Percentiles rank a stretch among this genome's conserved stretches.
phyloP scores from a whole-genome alignment of 2,113 vertebrate species.

The Psittacara wagleri region DNA sequence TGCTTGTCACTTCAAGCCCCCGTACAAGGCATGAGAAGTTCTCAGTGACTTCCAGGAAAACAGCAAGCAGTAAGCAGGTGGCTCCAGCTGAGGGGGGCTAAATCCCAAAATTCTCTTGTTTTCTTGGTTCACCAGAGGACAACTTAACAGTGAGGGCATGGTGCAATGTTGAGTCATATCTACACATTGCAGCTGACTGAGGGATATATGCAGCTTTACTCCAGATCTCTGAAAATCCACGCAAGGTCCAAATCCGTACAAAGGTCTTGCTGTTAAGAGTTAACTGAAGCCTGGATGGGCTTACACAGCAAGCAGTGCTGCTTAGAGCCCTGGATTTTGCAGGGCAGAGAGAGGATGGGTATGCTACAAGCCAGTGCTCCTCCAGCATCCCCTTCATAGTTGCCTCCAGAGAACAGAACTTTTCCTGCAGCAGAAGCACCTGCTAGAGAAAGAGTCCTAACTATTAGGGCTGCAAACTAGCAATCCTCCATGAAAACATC shows the following conservation, averaged over 20 bases:
- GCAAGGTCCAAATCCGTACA: background rate
- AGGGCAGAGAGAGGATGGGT: background rate
- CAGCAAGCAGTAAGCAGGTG: background rate
- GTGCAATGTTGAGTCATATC: constrained; percentile 41
- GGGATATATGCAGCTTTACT: background rate
- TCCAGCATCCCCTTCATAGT: background rate
- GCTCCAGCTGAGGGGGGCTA: background rate
- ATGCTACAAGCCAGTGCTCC: fast-evolving
- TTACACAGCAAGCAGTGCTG: background rate
- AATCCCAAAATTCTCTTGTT: constrained; percentile 27
- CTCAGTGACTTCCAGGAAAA: constrained; percentile 2
- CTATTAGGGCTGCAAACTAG: constrained; percentile 24
- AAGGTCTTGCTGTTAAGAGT: constrained; percentile 14
- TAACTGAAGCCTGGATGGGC: background rate
- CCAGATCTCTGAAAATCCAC: constrained; percentile 23
- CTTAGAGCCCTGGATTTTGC: background rate
- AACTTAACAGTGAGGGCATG: constrained; percentile 28
- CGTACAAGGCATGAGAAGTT: background rate
- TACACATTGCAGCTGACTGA: constrained; percentile 8
- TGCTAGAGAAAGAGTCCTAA: background rate
- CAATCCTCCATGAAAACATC: constrained; percentile 23
- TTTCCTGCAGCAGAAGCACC: background rate
- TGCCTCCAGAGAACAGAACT: background rate
- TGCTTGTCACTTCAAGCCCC: background rate
- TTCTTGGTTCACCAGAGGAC: constrained; percentile 50